Evolutionary conservation across 1,140 invertebrate species (phyloP), one percentile per base, ranked within the genome.

Genomic region (Bombus ignitus): DNA sequence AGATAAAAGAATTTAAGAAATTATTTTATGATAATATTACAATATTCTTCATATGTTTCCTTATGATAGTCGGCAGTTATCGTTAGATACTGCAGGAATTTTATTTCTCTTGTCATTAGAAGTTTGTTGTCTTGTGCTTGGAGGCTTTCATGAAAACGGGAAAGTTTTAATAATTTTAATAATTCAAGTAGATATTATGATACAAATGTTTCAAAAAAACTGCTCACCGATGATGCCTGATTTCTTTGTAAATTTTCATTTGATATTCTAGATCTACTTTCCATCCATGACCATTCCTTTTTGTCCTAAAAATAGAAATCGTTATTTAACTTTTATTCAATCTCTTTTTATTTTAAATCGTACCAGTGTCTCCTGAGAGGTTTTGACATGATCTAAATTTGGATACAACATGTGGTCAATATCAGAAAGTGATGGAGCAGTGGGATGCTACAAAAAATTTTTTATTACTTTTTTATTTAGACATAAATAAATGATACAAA

Each of bases 51-150:
- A 53, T 18, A 53, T 53, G 6, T 18, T 71, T n/a, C 3, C 13
- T 12, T 71, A 81, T 9, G 68, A 71, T 59, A 81, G 4, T 13
- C 3, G 22, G 10, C 79, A 81, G 0, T 42, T 18, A 0, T 15
- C 6, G 0, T 42, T 2, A 42, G 37, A 28, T 28, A 2, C 12
- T 2, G 2, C 1, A n/a, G 1, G 25, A 22, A 22, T 15, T 12
- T 59, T 4, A 1, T n/a, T 0, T 15, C 9, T 0, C 4, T 0
- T 35, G 25, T 4, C 22, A 6, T 28, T 3, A 42, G 4, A 5
- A 25, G n/a, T n/a, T 15, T 32, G 32, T 32, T 12, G 32, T 25
- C 5, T 2, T 37, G 18, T 68, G 2, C 2, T 32, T n/a, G 9
- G 1, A 44, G n/a, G 8, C 39, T 74, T 42, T 4, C 22, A 15